phyloP scores from a whole-genome alignment of 1,140 invertebrate species.

The Elysia chlorotica region DNA sequence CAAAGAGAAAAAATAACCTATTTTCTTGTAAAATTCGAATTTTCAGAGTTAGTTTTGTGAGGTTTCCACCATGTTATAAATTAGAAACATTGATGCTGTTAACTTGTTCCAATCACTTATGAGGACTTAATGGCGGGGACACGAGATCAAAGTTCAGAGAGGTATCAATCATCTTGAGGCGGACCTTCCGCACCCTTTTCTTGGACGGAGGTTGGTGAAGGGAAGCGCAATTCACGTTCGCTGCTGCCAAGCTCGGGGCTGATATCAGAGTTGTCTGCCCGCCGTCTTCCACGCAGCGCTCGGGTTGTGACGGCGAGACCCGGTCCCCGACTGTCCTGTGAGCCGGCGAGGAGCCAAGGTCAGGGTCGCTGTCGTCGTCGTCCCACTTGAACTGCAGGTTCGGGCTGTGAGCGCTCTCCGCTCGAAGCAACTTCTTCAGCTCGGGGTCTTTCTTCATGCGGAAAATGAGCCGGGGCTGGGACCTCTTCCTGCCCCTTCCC shows the following conservation, averaged over 20 bases:
- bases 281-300: background rate
- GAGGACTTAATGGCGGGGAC: constrained; percentile 3
- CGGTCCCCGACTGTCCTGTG: too few relatives aligned
- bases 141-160: constrained; percentile 22
- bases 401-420: constrained; percentile 9
- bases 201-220: too few relatives aligned
- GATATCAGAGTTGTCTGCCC: too few relatives aligned
- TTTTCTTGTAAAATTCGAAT: background rate
- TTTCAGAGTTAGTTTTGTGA: too few relatives aligned
- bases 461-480: constrained; percentile 19
- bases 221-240: too few relatives aligned
- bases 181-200: constrained; percentile 15
- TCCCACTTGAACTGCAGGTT: constrained; percentile 23
- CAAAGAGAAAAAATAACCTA: background rate
- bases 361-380: constrained; percentile 8
- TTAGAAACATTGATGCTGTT: too few relatives aligned
- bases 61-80: too few relatives aligned
- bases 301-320: background rate
- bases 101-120: background rate
- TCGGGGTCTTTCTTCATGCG: constrained; percentile 20
- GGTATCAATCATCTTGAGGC: constrained; percentile 23
- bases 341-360: too few relatives aligned
- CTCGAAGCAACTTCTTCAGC: constrained; percentile 17
- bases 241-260: too few relatives aligned
- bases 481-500: background rate